Percentiles rank a stretch among this genome's conserved stretches.
Evolutionary conservation across 2,888 invertebrate species (phyloP).

Genomic region (Pterobdella sp.): DNA sequence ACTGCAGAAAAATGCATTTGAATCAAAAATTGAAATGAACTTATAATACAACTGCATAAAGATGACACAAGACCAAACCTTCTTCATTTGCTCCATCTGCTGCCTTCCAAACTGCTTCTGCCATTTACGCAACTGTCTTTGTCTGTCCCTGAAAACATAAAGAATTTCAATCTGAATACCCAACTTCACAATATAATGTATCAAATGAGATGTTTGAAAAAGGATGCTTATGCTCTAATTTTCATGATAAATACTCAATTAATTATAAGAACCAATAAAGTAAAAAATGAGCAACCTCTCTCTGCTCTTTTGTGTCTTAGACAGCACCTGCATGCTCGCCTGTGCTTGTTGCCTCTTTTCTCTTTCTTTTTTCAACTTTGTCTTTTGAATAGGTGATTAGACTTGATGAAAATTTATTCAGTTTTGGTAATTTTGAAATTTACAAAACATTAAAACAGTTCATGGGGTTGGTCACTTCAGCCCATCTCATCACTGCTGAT

Average conservation of each 20-base stretch:
- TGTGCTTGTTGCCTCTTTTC: slow-evolving; percentile 61
- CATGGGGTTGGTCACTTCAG: no score
- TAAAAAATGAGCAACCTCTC: slow-evolving; percentile 47
- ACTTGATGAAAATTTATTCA: neutral
- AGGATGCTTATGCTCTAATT: no score
- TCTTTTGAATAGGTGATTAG: slow-evolving; percentile 39
- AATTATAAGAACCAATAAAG: neutral
- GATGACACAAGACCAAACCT: slow-evolving; percentile 28
- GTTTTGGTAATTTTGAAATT: no score
- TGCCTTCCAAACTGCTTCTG: slow-evolving; percentile 63
- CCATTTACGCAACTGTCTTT: slow-evolving; percentile 68
- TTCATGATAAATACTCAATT: no score
- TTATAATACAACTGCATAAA: neutral
- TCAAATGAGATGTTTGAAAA: no score
- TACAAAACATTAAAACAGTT: no score
- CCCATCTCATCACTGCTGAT: no score
- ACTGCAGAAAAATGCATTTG: slow-evolving; percentile 25
- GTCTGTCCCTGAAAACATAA: slow-evolving; percentile 54
- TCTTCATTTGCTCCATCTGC: slow-evolving; percentile 42
- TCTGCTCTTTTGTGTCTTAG: slow-evolving; percentile 68
- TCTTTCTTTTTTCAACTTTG: slow-evolving; percentile 63
- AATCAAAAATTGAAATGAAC: neutral
- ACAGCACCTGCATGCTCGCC: slow-evolving; percentile 66
- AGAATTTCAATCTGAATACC: neutral
- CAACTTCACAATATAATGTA: neutral